Evolutionary conservation across 2,888 invertebrate genomes (phyloP), one percentile per base, ranked within the genome.

Genomic region (Ectemnius continuus): DNA sequence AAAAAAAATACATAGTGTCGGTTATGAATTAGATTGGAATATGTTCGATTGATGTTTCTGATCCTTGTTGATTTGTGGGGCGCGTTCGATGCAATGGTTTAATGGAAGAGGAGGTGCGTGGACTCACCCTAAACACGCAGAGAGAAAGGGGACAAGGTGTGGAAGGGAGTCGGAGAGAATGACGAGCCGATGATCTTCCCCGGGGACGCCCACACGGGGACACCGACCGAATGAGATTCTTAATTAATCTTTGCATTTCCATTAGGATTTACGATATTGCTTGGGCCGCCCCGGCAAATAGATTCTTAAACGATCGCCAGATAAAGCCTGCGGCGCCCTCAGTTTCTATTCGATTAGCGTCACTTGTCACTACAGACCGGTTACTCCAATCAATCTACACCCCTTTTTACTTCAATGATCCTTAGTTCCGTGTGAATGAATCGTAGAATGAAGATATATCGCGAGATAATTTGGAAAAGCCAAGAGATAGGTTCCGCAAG

Each of bases 201-300:
- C 52, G 65, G 87, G 80, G 85, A 80, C 82, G 80, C 80, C 84
- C 86, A 79, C 83, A 61, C 71, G 81, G 82, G 82, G 82, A 80
- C 84, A 79, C 67, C 46, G 52, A 68, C 75, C 76, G 84, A 87
- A 86, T 88, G 81, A 81, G 81, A 84, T 83, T 84, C 86, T 88
- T 87, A 88, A 88, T 88, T 87, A 88, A 88, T 88, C 86, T 88
- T 87, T 87, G 85, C 87, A 83, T 85, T 86, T 86, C 84, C 86
- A 87, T 87, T 87, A 85, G 85, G 85, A 85, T 88, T 86, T 86
- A 81, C 83, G 80, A 82, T 86, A 87, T 86, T 84, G 84, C 85
- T 79, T 81, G 78, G 74, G 73, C 80, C 69, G 73, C 78, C 36
- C 70, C 76, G 69, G 78, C 73, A 78, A 82, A 82, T 82, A 80